Conservation (phyloP, 2,113 vertebrate species). For the Bolborhynchus lineola region DNA sequence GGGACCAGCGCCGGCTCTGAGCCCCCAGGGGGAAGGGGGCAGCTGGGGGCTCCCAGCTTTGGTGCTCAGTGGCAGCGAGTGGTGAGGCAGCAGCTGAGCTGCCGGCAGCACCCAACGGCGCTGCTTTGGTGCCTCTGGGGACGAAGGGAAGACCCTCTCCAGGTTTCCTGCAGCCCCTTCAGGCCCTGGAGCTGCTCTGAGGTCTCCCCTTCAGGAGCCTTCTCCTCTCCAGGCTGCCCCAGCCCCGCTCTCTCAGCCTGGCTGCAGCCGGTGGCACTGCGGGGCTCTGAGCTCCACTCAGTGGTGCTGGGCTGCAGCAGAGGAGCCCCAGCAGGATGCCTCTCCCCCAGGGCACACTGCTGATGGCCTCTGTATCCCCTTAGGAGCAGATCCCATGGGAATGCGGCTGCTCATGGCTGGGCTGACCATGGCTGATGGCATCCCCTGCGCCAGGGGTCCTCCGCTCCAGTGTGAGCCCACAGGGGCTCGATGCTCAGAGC, state of each 20-base stretch:
- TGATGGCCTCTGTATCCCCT: not conserved
- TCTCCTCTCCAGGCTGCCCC: too few species aligned
- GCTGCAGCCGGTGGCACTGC: not conserved
- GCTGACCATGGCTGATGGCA: not conserved
- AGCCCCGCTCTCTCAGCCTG: not conserved
- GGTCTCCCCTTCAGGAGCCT: not conserved
- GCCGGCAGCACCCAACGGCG: not conserved
- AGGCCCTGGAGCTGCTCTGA: too few species aligned
- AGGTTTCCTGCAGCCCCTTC: too few species aligned
- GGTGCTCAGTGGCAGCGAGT: not conserved
- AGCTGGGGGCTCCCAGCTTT: not conserved
- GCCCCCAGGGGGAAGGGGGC: not conserved
- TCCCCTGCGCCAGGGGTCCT: not conserved
- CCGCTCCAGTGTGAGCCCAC: fast-evolving
- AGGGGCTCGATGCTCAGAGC: not conserved
- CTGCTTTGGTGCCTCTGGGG: not conserved
- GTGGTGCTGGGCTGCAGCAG: not conserved
- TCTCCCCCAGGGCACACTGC: not conserved
- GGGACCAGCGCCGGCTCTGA: not conserved
- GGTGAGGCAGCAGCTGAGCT: not conserved
- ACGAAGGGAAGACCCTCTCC: not conserved
- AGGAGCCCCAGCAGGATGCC: not conserved
- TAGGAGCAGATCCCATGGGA: not conserved
- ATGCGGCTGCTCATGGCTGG: not conserved
- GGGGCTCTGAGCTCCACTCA: not conserved